Base-by-base conservation (phyloP, 2,888 invertebrate genomes). In the Tiliacea citrago region DNA sequence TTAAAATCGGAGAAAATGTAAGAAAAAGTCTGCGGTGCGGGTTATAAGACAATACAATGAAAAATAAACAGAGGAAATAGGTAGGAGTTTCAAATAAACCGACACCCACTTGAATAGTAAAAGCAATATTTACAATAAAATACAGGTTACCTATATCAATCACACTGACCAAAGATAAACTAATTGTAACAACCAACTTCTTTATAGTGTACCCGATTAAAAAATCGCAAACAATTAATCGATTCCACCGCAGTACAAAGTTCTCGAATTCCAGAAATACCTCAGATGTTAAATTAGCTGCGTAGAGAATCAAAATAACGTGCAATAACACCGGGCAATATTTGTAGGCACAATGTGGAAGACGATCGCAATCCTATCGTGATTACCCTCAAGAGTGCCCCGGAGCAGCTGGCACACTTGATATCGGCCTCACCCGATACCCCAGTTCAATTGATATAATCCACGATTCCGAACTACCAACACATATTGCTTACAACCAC, bases 401-500 rank as follows among this genome's bases (percentile, higher is more conserved):
- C 29, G 42, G 13, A 80, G 73, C 84, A 88, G 78, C 72, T 69
- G 81, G 53, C 74, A 53, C 77, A 78, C 82, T 77, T 60, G 78
- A 84, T 86, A 82, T 74, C 75, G 63, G 55, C 70, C 79, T 75
- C 79, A 87, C 67, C 80, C 75, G 84, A 87, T 87, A 86, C 87
- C 82, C 81, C 79, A 79, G 75, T 77, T 84, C 88, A 92, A 92
- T 92, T 92, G 90, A 85, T 83, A 87, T 93, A 93, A 94, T 93
- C 93, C 93, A 82, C 82, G 86, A 87, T 83, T 81, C 74, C 65
- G 58, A 79, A 77, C 82, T 47, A 67, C 62, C 79, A 77, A 81
- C 78, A 75, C 88, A 85, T 88, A 88, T 87, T 83, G 83, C 90
- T 93, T 93, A 93, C 94, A 92, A 86, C 91, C 92, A 95, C 92